Evolutionary conservation across 2,797 vertebrate species (phyloP), one percentile per base, ranked within the genome.

Genomic region (Aselliscus stoliczkanus): DNA sequence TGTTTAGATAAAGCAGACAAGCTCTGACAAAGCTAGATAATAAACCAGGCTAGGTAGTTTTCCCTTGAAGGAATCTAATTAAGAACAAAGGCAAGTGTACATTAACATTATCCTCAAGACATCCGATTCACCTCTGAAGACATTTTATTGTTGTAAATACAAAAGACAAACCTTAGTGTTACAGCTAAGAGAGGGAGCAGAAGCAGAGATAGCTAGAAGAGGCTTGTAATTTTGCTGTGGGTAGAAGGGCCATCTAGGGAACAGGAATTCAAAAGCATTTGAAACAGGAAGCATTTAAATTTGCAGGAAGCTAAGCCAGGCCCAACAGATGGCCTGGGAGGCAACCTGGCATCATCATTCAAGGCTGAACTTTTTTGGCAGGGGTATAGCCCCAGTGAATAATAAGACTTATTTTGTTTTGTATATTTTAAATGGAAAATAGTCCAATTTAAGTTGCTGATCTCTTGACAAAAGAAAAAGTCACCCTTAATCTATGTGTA

Each of bases 1-100:
- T 96, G 91, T 98, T 98, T 97, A 96, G 97, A 98, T 98, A 98
- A 97, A 98, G 96, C 95, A 96, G 96, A 98, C 93, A 97, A 98
- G 95, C 96, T 98, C 96, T 97, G 97, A 98, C 95, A 98, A 98
- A 98, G 97, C 97, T 95, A 97, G 97, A 98, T 97, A 97, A 98
- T 97, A 98, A 98, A 97, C 50, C 21, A 6, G 97, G 96, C 96
- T 97, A 96, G 88, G 73, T 98, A 96, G 96, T 96, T 98, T 97
- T 97, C 91, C 97, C 97, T 97, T 94, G 93, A 98, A 98, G 96
- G 96, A 97, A 97, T 97, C 97, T 98, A 98, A 98, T 98, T 98
- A 98, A 97, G 96, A 98, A 97, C 97, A 97, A 98, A 98, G 95
- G 96, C 93, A 98, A 98, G 94, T 52, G 34, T 77, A 90, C 88